Base-by-base conservation (phyloP, 2,113 vertebrate species). In the Dolichallabes microphthalmus region DNA sequence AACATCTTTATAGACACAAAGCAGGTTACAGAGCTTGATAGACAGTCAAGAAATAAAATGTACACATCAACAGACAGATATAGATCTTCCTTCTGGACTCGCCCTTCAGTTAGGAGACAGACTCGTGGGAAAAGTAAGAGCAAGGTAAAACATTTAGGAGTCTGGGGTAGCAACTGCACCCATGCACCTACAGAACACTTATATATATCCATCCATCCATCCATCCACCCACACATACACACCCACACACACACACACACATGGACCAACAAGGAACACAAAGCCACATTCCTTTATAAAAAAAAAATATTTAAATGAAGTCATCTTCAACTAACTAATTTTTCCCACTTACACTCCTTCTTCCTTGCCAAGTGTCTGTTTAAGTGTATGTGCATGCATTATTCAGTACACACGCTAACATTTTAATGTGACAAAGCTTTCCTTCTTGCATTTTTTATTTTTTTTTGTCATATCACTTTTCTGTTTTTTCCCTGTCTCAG, bases 1-100 rank as follows among this genome's bases (percentile, higher is more conserved):
- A 88, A 89, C 79, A 86, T 50, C 76, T 84, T 79, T 64, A 35
- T 35, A 80, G 52, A 84, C 27, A 84, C 60, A 85, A 82, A 82
- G 64, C 61, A 86, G 63, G 61, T 32, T 68, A 85, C 64, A 83
- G 63, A 71, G 83, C 75, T 68, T 88, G 20, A 81, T 58, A 83
- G 39, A 86, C 55, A 35, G 35, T 74, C 20, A 52, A 17, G 63
- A 87, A 84, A 74, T 45, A 11, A 87, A 66, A 87, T 84, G 35
- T 66, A 81, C 77, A 66, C 61, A 86, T 55, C 30, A 73, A 80
- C 32, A 77, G 69, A 82, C 30, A 77, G 27, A 77, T 64, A 66
- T 20, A 58, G 55, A 77, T 85, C 17, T 57, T 64, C 20, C 73
- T 53, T 66, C 61, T 39, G 30, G 25, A 52, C 45, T 58, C 1